Evolutionary conservation across 2,888 invertebrate genomes (phyloP).

Genomic region (Meliscaeva auricollis): DNA sequence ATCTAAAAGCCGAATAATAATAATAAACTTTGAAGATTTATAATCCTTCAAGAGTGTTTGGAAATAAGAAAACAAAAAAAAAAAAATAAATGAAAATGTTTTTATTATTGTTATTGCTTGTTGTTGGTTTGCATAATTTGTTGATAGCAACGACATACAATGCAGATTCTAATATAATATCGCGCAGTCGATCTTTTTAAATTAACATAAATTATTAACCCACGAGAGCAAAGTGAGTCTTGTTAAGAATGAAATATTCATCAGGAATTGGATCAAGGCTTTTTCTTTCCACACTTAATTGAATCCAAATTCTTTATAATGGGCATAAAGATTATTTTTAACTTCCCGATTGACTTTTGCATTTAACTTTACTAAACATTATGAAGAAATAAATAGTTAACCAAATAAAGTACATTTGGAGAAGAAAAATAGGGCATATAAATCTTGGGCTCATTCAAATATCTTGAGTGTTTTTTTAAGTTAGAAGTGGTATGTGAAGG

Average conservation of each 20-base stretch:
- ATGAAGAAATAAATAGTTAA: no score
- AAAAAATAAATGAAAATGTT: conserved; percentile 7
- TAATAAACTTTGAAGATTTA: conserved; percentile 47
- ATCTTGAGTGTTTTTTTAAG: no score
- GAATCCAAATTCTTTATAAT: no score
- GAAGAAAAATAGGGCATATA: no score
- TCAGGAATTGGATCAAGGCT: conserved; percentile 22
- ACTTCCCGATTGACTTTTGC: no score
- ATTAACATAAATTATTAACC: conserved; percentile 61
- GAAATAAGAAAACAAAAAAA: no score
- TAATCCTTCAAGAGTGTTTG: conserved; percentile 32
- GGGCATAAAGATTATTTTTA: no score
- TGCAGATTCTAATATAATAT: conserved; percentile 17
- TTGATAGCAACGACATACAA: conserved; percentile 4
- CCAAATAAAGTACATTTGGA: no score
- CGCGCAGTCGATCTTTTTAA: not conserved
- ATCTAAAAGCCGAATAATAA: conserved; percentile 25
- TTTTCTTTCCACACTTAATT: not conserved
- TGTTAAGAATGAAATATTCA: not conserved
- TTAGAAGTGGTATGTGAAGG: no score
- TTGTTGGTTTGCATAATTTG: conserved; percentile 34
- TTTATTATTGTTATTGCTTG: conserved; percentile 10
- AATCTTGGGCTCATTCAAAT: no score
- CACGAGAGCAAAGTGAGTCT: not conserved
- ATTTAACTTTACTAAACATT: no score